Conservation (phyloP, 2,113 vertebrate genomes). For the Cyanistes caeruleus region DNA sequence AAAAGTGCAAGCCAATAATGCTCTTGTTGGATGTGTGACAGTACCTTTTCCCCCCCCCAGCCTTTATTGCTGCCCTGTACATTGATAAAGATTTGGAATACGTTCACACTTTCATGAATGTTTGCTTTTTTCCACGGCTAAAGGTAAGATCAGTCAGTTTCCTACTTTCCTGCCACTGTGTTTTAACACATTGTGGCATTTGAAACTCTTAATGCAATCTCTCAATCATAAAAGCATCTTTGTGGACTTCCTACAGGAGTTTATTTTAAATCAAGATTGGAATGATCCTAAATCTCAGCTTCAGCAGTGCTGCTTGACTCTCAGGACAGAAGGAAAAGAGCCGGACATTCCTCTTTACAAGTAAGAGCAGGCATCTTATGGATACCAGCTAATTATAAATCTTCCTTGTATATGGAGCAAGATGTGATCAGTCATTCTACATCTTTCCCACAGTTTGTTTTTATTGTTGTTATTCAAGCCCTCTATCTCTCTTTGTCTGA, state of each 20-base stretch:
- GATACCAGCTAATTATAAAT: not conserved
- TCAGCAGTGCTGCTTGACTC: conserved; percentile 96
- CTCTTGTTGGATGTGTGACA: not conserved
- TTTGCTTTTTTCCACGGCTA: conserved; percentile 96
- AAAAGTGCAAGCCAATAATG: not conserved
- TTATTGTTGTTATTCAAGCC: not conserved
- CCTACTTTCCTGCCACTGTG: not conserved
- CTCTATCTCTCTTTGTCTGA: not conserved
- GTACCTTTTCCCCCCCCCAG: conserved; percentile 47
- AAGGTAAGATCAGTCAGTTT: conserved; percentile 78
- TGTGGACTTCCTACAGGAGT: conserved; percentile 83
- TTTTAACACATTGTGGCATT: not conserved
- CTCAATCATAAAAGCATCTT: not conserved
- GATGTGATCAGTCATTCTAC: not conserved
- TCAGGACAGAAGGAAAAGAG: conserved; percentile 96
- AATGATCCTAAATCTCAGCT: conserved; percentile 99
- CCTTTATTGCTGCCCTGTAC: conserved; percentile 97
- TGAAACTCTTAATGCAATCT: not conserved
- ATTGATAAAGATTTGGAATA: conserved; percentile 98
- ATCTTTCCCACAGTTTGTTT: not conserved
- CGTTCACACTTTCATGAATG: conserved; percentile 98
- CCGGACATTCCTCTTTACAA: conserved; percentile 98
- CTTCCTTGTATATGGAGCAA: not conserved
- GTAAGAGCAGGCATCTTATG: conserved; percentile 73
- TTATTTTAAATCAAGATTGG: conserved; percentile 99